phyloP scores from a whole-genome alignment of 1,140 invertebrate species.

The Amyelois transitella region DNA sequence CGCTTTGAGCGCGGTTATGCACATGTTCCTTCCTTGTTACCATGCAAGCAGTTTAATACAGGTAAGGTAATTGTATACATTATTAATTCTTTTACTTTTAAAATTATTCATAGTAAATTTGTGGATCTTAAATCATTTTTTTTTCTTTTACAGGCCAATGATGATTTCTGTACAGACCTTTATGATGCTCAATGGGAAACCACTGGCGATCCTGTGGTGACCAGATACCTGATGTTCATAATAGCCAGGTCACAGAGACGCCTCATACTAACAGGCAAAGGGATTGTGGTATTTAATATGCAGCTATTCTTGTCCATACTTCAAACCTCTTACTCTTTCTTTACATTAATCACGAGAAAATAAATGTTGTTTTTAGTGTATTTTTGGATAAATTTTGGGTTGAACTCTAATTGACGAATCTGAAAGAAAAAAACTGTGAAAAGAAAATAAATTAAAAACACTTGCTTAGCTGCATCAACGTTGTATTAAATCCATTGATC shows the following conservation, averaged over 20 bases:
- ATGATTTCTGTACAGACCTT: conserved; percentile 36
- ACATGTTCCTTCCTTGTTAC: neutral
- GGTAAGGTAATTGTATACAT: neutral
- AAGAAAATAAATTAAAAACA: too few species aligned
- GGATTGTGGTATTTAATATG: conserved; percentile 49
- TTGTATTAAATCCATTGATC: too few species aligned
- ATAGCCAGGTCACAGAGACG: conserved; percentile 41
- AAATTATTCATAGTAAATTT: neutral
- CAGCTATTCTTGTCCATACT: conserved; percentile 52
- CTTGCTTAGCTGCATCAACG: too few species aligned
- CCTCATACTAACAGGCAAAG: conserved; percentile 35
- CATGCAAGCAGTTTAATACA: neutral
- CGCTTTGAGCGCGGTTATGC: neutral
- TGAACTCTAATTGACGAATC: too few species aligned
- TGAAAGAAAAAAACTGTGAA: too few species aligned
- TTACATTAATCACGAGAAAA: conserved; percentile 44
- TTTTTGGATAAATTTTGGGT: too few species aligned
- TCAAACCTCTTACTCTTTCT: conserved; percentile 54
- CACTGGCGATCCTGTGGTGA: conserved; percentile 29
- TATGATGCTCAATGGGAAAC: conserved; percentile 37
- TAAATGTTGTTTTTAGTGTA: neutral
- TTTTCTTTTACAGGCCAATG: conserved; percentile 30
- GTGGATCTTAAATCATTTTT: neutral
- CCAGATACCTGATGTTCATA: conserved; percentile 40
- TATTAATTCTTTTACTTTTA: conserved; percentile 4